Base-by-base conservation (phyloP, 2,113 vertebrate genomes). In the Meleagris gallopavo region DNA sequence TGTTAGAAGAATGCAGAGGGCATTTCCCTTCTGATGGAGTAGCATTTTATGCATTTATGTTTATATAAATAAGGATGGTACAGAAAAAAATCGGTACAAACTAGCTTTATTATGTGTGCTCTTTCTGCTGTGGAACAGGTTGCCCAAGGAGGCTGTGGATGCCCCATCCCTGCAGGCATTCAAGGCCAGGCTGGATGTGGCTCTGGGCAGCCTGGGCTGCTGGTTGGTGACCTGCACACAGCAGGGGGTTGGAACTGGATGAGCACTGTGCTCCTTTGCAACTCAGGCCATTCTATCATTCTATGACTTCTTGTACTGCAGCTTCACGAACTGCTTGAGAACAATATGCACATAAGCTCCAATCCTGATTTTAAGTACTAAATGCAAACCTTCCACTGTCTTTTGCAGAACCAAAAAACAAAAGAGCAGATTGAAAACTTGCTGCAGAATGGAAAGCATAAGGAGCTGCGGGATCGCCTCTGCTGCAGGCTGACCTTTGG, bases 401-500 rank as follows among this genome's bases (percentile, higher is more conserved):
- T 46, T 54, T 55, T 86, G 38, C 85, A 99, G 99, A 99, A 99
- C 94, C 95, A 93, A 2, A 96, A 98, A 61, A 99, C 99, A 0
- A 98, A 97, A 95, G 98, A 97, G 11, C 99, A 99, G 96, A 98
- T 99, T 17, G 98, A 98, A 95, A 95, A 79, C 38, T 90, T 99
- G 89, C 72, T 99, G 57, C 95, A 89, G 55, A 95, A 97, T 25
- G 98, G 98, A 3, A 95, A 90, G 52, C 96, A 97, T 30, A 95
- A 98, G 6, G 98, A 99, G 17, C 95, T 99, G 13, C 97, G 98
- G 74, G 96, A 95, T 5, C 98, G 99, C 12, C 98, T 99, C 36
- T 98, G 98, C 91, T 97, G 96, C 96, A 96, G 98, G 29, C 98
- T 99, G 97, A 98, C 94, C 24, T 99, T 99, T 36, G 99, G 99